Conservation (phyloP, 2,888 invertebrate species). For the Clepsis dumicolana region DNA sequence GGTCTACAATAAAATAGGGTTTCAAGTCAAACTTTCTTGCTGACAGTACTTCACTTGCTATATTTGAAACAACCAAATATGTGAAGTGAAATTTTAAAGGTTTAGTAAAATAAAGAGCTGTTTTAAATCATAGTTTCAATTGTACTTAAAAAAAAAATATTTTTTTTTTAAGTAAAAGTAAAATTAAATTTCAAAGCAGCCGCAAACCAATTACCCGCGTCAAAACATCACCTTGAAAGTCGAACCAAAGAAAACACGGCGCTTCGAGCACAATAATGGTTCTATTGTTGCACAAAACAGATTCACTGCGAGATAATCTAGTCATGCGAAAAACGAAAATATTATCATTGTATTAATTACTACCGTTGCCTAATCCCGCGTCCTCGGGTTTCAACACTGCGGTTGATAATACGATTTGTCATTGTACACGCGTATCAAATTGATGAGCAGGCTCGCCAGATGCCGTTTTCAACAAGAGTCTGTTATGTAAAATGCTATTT, state of each 20-base stretch:
- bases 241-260: constrained; percentile 71
- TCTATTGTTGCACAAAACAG: constrained; percentile 75
- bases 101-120: no score
- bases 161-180: no score
- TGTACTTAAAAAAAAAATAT: no score
- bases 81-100: no score
- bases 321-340: constrained; percentile 76
- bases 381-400: constrained; percentile 51
- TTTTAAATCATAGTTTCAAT: no score
- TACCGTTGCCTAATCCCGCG: constrained; percentile 47
- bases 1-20: background rate
- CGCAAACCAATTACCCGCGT: constrained; percentile 71
- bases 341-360: constrained; percentile 74
- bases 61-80: no score
- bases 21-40: no score
- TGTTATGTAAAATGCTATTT: constrained; percentile 53
- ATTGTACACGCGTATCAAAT: constrained; percentile 59
- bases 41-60: no score
- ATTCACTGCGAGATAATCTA: constrained; percentile 64
- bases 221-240: constrained; percentile 80
- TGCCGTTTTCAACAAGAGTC: constrained; percentile 54
- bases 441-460: constrained; percentile 54
- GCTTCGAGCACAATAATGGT: constrained; percentile 70
- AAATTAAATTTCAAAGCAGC: background rate
- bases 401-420: constrained; percentile 56